Evolutionary conservation across 2,888 invertebrate genomes (phyloP).

Genomic region (Eupithecia dodoneata): DNA sequence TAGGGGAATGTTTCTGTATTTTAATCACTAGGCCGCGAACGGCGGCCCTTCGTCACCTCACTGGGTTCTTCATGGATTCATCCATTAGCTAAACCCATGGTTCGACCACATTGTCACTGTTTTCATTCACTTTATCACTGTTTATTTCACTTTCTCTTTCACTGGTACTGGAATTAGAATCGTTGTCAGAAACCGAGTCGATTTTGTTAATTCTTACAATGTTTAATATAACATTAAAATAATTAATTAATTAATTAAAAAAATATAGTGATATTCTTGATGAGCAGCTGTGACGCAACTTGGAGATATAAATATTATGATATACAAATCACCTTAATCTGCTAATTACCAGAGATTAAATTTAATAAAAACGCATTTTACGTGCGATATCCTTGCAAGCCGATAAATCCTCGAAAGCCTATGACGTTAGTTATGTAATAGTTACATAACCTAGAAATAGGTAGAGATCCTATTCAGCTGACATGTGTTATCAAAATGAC

Average conservation of each 20-base stretch:
- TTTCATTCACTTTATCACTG: conserved; percentile 29
- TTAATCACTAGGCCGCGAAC: conserved; percentile 65
- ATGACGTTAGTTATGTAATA: conserved; percentile 27
- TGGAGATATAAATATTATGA: conserved; percentile 8
- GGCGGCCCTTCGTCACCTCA: conserved; percentile 73
- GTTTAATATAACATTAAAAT: too few relatives aligned
- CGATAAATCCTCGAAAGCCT: neutral
- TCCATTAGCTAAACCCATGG: conserved; percentile 57
- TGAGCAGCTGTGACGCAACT: conserved; percentile 2
- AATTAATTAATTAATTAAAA: too few relatives aligned
- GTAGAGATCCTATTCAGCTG: conserved; percentile 30
- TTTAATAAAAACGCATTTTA: neutral
- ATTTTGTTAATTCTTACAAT: conserved; percentile 46
- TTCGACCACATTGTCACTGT: conserved; percentile 46
- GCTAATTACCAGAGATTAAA: conserved; percentile 3
- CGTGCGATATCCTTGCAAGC: neutral
- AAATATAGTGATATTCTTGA: neutral
- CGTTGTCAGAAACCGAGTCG: conserved; percentile 50
- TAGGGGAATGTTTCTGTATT: conserved; percentile 79
- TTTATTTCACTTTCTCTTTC: conserved; percentile 23
- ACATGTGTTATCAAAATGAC: conserved; percentile 52
- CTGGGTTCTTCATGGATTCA: conserved; percentile 59
- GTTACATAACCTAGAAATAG: conserved; percentile 38
- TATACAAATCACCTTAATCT: conserved; percentile 4
- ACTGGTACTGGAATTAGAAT: conserved; percentile 33